phyloP scores from a whole-genome alignment of 2,113 vertebrate species.

The Gobio gobio region DNA sequence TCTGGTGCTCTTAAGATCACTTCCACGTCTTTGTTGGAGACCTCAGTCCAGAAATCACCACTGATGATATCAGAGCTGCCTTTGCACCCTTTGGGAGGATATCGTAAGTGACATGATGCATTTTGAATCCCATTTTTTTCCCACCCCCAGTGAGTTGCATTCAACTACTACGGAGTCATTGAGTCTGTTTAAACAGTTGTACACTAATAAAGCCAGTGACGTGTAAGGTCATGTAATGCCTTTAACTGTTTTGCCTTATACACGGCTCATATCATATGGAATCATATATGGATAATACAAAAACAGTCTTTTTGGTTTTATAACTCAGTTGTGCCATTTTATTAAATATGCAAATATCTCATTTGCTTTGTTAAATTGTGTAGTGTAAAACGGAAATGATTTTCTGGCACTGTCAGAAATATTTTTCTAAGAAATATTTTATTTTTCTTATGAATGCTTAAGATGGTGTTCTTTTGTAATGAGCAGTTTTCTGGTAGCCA shows the following conservation, averaged over 20 bases:
- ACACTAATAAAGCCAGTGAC: neutral
- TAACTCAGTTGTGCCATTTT: neutral
- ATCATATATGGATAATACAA: neutral
- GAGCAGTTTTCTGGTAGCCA: neutral
- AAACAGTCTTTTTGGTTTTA: neutral
- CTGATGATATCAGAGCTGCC: slow-evolving; percentile 97
- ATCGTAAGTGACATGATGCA: slow-evolving; percentile 86
- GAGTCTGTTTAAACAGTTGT: neutral
- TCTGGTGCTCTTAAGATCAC: slow-evolving; percentile 80
- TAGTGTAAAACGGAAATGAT: neutral
- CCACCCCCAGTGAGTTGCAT: neutral
- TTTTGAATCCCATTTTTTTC: neutral
- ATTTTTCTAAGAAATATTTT: too few relatives aligned
- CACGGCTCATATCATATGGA: too few relatives aligned
- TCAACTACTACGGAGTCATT: neutral
- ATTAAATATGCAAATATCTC: neutral
- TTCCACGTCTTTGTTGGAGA: slow-evolving; percentile 99
- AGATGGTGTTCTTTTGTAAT: neutral
- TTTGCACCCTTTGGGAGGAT: slow-evolving; percentile 97
- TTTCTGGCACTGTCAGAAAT: neutral
- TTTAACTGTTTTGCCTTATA: neutral
- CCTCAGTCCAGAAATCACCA: slow-evolving; percentile 98
- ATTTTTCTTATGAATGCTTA: neutral
- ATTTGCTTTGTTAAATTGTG: neutral
- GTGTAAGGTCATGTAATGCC: neutral